Evolutionary conservation across 2,797 vertebrate genomes (phyloP), one percentile per base, ranked within the genome.

Genomic region (Macropodus opercularis): DNA sequence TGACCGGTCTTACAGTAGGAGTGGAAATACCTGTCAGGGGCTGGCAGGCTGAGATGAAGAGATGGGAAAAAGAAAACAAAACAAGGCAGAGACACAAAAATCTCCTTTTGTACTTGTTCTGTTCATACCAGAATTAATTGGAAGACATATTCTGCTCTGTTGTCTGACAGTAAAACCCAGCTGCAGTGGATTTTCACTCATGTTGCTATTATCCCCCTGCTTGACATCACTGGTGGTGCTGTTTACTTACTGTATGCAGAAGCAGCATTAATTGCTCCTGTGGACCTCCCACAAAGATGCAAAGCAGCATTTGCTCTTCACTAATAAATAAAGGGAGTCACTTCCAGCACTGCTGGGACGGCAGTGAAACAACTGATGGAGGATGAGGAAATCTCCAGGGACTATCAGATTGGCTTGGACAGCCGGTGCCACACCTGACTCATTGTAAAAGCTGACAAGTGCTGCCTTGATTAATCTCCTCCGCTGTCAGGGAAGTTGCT

Each of bases 381-480:
- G 32, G 47, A 27, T 15, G 2, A 9, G 13, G 36, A 27, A 46
- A 41, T 54, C 72, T 29, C 24, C 2, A 6, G 41, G 32, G 72
- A 53, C 52, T 3, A 32, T 52, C 56, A 31, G 42, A 57, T 29
- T 15, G 65, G 71, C 52, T 59, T 46, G 49, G 57, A 70, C 72
- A 64, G 59, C 27, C 58, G 56, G 79, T 34, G 43, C 35, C 32
- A 26, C 11, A 39, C 24, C 55, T 42, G 66, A 74, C 53, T 77
- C 27, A 1, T 34, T 65, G 35, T 63, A 62, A 56, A 68, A 61
- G 38, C 63, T 73, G 76, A 84, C 70, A 66, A 27, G 62, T 63
- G 51, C 74, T 52, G 66, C 63, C 55, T 61, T 65, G 64, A 82
- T 86, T 78, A 68, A 85, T 85, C 72, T 67, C 35, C 42, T 49